Conservation (phyloP, 2,113 vertebrate species). For the Neoarius graeffei region DNA sequence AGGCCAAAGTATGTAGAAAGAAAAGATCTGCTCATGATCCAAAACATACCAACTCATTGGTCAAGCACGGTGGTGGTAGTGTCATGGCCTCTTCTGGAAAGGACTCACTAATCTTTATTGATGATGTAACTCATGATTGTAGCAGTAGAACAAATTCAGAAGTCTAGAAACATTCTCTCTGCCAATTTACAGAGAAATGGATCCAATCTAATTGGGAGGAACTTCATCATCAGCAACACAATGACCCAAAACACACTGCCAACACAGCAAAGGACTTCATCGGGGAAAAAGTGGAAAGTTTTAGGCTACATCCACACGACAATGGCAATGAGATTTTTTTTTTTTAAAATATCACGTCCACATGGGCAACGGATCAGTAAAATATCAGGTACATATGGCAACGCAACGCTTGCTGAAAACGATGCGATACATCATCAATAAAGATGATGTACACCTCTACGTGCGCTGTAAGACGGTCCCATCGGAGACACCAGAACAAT, state of each 20-base stretch:
- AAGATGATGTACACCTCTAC: too few relatives aligned
- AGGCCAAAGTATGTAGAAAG: not conserved
- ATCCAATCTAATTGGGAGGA: not conserved
- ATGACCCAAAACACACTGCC: not conserved
- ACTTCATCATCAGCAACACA: not conserved
- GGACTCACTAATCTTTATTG: not conserved
- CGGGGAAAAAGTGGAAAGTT: not conserved
- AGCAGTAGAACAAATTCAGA: not conserved
- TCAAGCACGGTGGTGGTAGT: not conserved
- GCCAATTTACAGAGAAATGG: not conserved
- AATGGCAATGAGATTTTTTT: too few relatives aligned
- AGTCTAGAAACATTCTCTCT: not conserved
- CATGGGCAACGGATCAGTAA: too few relatives aligned
- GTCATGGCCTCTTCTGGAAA: not conserved
- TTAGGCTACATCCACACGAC: too few relatives aligned
- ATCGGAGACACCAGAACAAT: too few relatives aligned
- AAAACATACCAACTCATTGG: not conserved
- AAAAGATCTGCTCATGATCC: not conserved
- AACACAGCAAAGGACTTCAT: not conserved
- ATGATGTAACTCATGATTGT: not conserved
- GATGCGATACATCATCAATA: too few relatives aligned
- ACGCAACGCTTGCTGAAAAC: too few relatives aligned
- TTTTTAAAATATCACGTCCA: too few relatives aligned
- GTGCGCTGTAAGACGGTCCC: too few relatives aligned
- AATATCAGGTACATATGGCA: too few relatives aligned